A percentile compares a stretch with the other conserved stretches of the same genome.
These are phyloP conservation scores for Hylyphantes graminicola DNA, from an alignment of 1,140 invertebrate genomes.

Conservation along the genomic window DNA sequence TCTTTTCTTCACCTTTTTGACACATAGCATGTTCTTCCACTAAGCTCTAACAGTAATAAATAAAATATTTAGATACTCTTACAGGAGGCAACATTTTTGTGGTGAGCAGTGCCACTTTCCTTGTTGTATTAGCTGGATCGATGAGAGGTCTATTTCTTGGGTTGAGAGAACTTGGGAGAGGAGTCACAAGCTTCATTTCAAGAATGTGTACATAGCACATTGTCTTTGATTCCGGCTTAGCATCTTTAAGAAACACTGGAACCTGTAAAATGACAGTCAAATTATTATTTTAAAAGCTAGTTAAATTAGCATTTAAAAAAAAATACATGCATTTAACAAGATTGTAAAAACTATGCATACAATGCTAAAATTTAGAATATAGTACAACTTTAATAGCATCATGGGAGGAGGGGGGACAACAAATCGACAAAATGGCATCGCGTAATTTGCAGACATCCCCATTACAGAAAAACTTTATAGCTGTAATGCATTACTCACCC, in stretches of 20 bases:
- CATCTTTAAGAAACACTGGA: slow-evolving; percentile 73
- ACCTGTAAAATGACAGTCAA: slow-evolving; percentile 5
- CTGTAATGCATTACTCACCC: slow-evolving; percentile 71
- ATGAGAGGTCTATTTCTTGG: slow-evolving; percentile 88
- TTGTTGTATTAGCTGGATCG: slow-evolving; percentile 86
- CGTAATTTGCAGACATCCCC: no score
- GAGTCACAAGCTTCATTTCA: slow-evolving; percentile 87
- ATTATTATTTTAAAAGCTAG: neutral
- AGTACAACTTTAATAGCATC: no score
- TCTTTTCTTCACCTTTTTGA: no score
- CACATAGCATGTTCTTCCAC: no score
- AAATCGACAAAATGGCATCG: no score
- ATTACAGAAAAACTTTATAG: no score
- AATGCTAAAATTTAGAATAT: no score
- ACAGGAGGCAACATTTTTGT: slow-evolving; percentile 80
- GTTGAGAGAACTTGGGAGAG: slow-evolving; percentile 95
- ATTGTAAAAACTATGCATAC: no score
- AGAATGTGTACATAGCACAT: slow-evolving; percentile 80
- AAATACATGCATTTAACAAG: no score
- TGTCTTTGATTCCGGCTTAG: slow-evolving; percentile 73
- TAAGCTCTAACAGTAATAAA: no score
- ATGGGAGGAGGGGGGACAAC: no score
- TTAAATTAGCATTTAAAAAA: no score
- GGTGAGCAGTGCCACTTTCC: slow-evolving; percentile 91
- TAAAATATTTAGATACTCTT: neutral